Evolutionary conservation across 2,797 vertebrate genomes (phyloP).

Genomic region (Limosa lapponica): DNA sequence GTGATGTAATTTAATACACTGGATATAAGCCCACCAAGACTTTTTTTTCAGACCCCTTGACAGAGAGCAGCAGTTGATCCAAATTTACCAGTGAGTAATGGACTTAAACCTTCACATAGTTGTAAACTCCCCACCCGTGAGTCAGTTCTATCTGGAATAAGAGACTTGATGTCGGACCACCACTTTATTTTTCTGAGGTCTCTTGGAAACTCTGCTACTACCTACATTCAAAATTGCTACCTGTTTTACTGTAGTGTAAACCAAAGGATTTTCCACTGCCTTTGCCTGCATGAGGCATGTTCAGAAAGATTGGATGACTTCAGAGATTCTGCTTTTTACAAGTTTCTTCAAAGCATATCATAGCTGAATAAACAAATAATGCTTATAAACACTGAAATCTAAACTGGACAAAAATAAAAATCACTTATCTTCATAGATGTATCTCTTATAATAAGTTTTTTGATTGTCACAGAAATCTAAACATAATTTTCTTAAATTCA

Average conservation of each 20-base stretch:
- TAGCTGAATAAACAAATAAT: background rate
- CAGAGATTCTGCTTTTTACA: background rate
- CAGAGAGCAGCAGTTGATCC: background rate
- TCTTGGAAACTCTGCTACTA: background rate
- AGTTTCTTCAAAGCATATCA: background rate
- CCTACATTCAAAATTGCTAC: background rate
- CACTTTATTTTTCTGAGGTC: background rate
- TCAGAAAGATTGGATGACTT: background rate
- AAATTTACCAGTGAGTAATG: background rate
- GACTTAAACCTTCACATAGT: background rate
- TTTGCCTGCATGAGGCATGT: background rate
- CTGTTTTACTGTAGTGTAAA: background rate
- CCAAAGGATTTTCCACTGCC: background rate
- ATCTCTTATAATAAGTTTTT: background rate
- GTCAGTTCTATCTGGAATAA: background rate
- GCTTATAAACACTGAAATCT: background rate
- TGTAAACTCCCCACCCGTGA: background rate
- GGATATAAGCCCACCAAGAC: background rate
- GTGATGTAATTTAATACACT: background rate
- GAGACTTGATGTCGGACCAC: background rate
- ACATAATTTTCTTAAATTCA: background rate
- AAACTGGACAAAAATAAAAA: background rate
- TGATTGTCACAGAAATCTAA: background rate
- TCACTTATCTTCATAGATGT: background rate
- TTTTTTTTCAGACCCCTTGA: background rate